Percentiles rank a stretch among this genome's conserved stretches.
Conservation (phyloP, 2,113 vertebrate genomes). For the Climacteris rufus region DNA sequence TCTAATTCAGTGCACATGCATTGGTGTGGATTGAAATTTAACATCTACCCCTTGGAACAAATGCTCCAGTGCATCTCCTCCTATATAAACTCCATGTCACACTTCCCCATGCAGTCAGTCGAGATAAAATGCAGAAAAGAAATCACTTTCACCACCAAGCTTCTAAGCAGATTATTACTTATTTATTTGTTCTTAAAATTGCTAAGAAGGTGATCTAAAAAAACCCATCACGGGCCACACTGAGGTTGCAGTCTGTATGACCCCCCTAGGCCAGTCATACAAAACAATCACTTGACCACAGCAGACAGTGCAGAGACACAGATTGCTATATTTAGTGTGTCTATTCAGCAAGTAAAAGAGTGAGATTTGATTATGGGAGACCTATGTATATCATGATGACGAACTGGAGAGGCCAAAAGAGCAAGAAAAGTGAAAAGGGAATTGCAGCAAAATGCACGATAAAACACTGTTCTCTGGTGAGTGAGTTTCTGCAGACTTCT, state of each 20-base stretch:
- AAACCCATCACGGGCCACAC: not conserved
- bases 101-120: not conserved
- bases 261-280: not conserved
- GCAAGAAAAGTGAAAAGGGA: not conserved
- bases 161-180: not conserved
- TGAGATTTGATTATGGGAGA: not conserved
- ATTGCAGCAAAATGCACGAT: not conserved
- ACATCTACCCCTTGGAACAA: not conserved
- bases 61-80: not conserved
- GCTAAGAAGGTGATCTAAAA: not conserved
- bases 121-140: not conserved
- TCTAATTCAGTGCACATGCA: not conserved
- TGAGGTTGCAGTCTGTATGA: not conserved
- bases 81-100: not conserved
- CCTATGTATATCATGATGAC: not conserved
- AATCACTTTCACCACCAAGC: not conserved
- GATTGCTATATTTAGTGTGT: not conserved
- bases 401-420: not conserved
- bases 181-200: not conserved
- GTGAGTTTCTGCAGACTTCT: not conserved
- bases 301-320: not conserved
- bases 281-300: not conserved
- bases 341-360: constrained; percentile 1
- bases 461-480: not conserved
- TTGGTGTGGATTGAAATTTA: not conserved